Percentiles rank a stretch among this genome's conserved stretches.
phyloP scores from a whole-genome alignment of 2,888 invertebrate genomes.

The Trilocha varians region DNA sequence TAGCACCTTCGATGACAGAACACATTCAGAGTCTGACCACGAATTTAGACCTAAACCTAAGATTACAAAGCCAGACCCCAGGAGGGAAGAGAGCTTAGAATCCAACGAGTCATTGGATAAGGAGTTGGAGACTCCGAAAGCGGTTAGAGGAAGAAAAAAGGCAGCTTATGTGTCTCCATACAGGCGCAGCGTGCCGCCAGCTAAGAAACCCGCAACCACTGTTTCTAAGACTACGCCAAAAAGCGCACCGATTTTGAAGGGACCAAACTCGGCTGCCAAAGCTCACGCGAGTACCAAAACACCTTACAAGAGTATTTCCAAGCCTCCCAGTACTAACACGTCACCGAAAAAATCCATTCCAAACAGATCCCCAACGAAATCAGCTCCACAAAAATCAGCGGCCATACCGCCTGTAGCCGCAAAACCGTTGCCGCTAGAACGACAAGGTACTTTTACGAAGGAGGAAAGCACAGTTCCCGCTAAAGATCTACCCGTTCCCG shows the following conservation, averaged over 20 bases:
- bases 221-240: slow-evolving; percentile 28
- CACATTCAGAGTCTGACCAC: slow-evolving; percentile 58
- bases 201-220: slow-evolving; percentile 38
- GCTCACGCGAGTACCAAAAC: slow-evolving; percentile 44
- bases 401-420: slow-evolving; percentile 32
- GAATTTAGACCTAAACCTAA: slow-evolving; percentile 69
- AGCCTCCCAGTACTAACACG: slow-evolving; percentile 35
- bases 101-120: slow-evolving; percentile 61
- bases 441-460: slow-evolving; percentile 95
- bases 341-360: slow-evolving; percentile 53
- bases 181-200: slow-evolving; percentile 42
- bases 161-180: slow-evolving; percentile 78
- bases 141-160: slow-evolving; percentile 78
- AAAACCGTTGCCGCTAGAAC: slow-evolving; percentile 74
- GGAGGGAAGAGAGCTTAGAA: slow-evolving; percentile 55
- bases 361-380: slow-evolving; percentile 41
- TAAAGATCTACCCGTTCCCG: slow-evolving; percentile 46
- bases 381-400: slow-evolving; percentile 31
- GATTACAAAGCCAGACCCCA: slow-evolving; percentile 69
- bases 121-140: slow-evolving; percentile 65
- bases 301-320: slow-evolving; percentile 33
- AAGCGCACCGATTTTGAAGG: slow-evolving; percentile 24
- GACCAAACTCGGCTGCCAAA: slow-evolving; percentile 29
- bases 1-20: slow-evolving; percentile 73
- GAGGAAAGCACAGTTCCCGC: slow-evolving; percentile 76